These are phyloP conservation scores for Oxygymnocypris stewartii DNA, from an alignment of 2,113 vertebrate species.

Conservation along the genomic window DNA sequence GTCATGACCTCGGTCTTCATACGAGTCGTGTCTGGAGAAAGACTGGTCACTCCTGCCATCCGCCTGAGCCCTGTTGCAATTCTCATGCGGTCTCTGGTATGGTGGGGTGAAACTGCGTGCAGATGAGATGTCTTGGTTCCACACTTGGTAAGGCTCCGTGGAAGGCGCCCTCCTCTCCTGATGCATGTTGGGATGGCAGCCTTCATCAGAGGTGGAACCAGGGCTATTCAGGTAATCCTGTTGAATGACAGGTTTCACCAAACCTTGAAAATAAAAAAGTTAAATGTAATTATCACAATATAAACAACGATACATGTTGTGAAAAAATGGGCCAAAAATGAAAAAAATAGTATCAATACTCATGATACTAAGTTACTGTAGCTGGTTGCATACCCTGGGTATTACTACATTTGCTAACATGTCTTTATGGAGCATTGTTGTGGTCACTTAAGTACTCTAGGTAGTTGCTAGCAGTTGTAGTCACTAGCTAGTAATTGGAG, in stretches of 20 bases:
- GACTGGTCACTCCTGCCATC: constrained; percentile 81
- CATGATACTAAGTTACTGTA: not conserved
- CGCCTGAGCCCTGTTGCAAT: constrained; percentile 70
- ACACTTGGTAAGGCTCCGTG: constrained; percentile 82
- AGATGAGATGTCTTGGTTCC: constrained; percentile 85
- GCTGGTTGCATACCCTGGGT: not conserved
- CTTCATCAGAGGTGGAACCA: constrained; percentile 85
- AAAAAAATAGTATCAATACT: too few relatives aligned
- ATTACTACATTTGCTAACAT: too few relatives aligned
- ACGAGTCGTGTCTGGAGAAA: constrained; percentile 81
- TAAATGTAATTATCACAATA: not conserved
- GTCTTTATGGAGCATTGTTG: too few relatives aligned
- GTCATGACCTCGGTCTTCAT: constrained; percentile 84
- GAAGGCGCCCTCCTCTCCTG: constrained; percentile 82
- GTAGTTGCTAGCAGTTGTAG: too few relatives aligned
- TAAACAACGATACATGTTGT: not conserved
- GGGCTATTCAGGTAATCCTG: constrained; percentile 83
- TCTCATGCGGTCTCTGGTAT: constrained; percentile 84
- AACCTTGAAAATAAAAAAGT: constrained; percentile 69
- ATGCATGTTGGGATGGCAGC: constrained; percentile 78
- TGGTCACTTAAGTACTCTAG: too few relatives aligned
- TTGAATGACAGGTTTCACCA: constrained; percentile 90
- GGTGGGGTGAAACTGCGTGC: constrained; percentile 86
- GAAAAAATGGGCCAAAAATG: not conserved
- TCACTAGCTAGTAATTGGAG: too few relatives aligned